A percentile compares a stretch with the other conserved stretches of the same genome.
Conservation (phyloP, 2,797 vertebrate species). For the Phrynocephalus guinanensis region DNA sequence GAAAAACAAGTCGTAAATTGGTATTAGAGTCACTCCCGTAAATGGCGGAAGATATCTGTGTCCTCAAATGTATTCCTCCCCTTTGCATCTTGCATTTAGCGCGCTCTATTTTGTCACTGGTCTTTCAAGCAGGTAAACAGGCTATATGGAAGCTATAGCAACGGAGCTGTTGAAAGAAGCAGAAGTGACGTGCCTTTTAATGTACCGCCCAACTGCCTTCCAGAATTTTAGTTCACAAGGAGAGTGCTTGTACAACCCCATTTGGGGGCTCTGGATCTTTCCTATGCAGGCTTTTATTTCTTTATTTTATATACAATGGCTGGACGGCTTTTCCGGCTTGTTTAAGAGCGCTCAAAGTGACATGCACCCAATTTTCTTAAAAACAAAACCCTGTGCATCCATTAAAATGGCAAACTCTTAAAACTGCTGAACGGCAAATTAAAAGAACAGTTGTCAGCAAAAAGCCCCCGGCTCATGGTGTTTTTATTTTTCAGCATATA, state of each 20-base stretch:
- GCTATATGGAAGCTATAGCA: no score
- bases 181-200: not conserved
- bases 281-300: not conserved
- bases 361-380: not conserved
- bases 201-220: not conserved
- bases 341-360: not conserved
- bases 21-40: no score
- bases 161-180: not conserved
- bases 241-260: not conserved
- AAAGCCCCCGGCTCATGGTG: not conserved
- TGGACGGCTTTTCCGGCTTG: not conserved
- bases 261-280: not conserved
- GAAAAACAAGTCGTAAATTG: no score
- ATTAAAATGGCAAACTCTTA: slow-evolving; percentile 20
- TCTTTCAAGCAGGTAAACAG: no score
- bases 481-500: not conserved
- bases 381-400: not conserved
- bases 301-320: no score
- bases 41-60: no score
- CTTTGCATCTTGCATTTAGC: no score
- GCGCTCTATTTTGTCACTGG: no score
- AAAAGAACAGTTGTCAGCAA: slow-evolving; percentile 34
- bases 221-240: not conserved
- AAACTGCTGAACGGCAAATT: slow-evolving; percentile 33
- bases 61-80: no score